phyloP scores from a whole-genome alignment of 2,113 vertebrate genomes.

The Ageneiosus marmoratus region DNA sequence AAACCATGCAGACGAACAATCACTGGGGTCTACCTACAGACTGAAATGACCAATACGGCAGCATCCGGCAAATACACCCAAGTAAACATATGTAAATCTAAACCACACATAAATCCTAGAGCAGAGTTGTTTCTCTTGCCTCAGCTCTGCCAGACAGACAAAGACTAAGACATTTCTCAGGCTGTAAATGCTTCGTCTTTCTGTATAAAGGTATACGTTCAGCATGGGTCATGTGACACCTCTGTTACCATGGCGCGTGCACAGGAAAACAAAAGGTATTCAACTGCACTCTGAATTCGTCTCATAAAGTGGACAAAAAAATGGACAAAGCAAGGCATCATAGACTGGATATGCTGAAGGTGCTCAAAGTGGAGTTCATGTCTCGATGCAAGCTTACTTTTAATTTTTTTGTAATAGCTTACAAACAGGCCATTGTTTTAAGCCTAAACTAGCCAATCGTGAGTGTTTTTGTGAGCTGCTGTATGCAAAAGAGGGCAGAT shows the following conservation, averaged over 20 bases:
- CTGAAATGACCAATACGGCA: background rate
- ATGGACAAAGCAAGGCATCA: background rate
- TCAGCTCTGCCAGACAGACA: background rate
- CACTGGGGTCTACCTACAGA: background rate
- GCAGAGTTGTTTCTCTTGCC: background rate
- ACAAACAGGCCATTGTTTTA: background rate
- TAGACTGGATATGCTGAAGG: background rate
- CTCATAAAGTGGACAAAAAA: background rate
- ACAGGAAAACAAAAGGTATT: slow-evolving; percentile 16
- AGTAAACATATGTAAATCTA: background rate
- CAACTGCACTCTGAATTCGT: background rate
- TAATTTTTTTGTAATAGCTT: background rate
- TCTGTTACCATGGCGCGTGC: slow-evolving; percentile 5
- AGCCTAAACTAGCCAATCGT: background rate
- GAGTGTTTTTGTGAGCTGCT: background rate
- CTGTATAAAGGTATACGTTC: slow-evolving; percentile 46
- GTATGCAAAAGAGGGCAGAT: background rate
- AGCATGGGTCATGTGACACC: slow-evolving; percentile 42
- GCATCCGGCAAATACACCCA: background rate
- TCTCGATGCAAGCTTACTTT: background rate
- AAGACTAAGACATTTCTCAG: slow-evolving; percentile 9
- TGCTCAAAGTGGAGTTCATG: background rate
- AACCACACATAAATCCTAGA: background rate
- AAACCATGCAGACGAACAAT: background rate
- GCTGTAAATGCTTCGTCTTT: background rate